A percentile compares a stretch with the other conserved stretches of the same genome.
Conservation (phyloP, 2,888 invertebrate species). For the Sminthurides aquaticus region DNA sequence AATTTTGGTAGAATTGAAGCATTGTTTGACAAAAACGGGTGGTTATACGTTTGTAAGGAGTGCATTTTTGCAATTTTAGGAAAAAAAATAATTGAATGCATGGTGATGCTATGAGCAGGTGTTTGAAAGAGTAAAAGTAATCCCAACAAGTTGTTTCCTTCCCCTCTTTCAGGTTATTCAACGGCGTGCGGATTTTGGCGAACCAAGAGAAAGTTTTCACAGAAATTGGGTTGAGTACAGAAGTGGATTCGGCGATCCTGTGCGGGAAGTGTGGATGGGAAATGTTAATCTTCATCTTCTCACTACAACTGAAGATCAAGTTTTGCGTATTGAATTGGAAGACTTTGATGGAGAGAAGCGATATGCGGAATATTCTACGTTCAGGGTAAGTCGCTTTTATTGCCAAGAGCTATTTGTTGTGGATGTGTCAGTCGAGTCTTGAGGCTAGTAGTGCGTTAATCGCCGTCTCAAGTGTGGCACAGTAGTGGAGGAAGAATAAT, state of each 20-base stretch:
- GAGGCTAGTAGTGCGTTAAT: neutral
- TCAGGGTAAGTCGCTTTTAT: conserved; percentile 39
- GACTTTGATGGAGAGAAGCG: conserved; percentile 88
- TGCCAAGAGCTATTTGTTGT: neutral
- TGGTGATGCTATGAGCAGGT: no score
- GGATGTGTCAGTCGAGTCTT: neutral
- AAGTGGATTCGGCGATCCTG: conserved; percentile 84
- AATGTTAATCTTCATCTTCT: conserved; percentile 90
- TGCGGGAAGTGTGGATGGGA: conserved; percentile 84
- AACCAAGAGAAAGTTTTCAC: conserved; percentile 82
- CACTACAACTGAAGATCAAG: conserved; percentile 84
- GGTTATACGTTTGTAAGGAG: no score
- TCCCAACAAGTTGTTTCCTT: no score
- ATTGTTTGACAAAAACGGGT: no score
- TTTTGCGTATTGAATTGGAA: conserved; percentile 76
- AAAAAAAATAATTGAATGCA: no score
- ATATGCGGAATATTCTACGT: conserved; percentile 50
- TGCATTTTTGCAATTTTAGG: no score
- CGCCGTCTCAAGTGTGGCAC: no score
- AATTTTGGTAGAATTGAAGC: no score
- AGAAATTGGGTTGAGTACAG: conserved; percentile 88
- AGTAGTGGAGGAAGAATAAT: neutral
- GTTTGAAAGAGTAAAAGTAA: no score
- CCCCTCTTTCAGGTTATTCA: conserved; percentile 67
- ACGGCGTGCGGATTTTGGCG: conserved; percentile 77